Evolutionary conservation across 64 coral and sea anemone genomes (phyloP), one percentile per base, ranked within the genome.

Genomic region (Actinia equina): DNA sequence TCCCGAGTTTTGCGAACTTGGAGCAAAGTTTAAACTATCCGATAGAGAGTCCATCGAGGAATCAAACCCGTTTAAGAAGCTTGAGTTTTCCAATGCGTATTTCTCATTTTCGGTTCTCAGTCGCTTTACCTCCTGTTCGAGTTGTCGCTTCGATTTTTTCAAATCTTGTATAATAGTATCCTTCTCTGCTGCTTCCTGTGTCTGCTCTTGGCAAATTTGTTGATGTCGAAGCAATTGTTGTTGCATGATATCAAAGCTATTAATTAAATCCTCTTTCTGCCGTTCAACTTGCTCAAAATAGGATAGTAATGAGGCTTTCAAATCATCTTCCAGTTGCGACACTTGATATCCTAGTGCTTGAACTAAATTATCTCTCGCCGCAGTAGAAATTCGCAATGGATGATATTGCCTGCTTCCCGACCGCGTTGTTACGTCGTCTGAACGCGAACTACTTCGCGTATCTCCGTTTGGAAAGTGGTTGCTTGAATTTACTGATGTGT

Each of bases 181-280:
- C 30, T 93, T 96, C 51, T 91, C 88, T 8, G 62, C 80, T 2
- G 52, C 86, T 96, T 96, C 91, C 43, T 90, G 86, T 30, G 86
- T 77, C 57, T 96, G 91, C 64, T 93, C 79, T 7, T 91, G 94
- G 44, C 94, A 96, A 11, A 87, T 90, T 85, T 93, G 80, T 80
- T 93, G 91, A 88, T 96, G 94, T 60, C 80, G 88, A 27, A 87
- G 62, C 11, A 96, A 80, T 41, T 96, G 94, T 52, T 89, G 64
- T 43, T 96, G 94, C 94, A 96, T 96, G 53, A 83, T 80, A 26
- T 90, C 63, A 54, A 96, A 96, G 60, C 91, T 93, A 22, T 89
- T 88, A n/a, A 93, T 96, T 84, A 96, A 85, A 61, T 96, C 94
- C 26, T 96, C 91, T 45, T 96, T 96, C 77, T 96, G 94, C 30